Evolutionary conservation across 2,888 invertebrate genomes (phyloP), one percentile per base, ranked within the genome.

Genomic region (Dryadula phaetusa): DNA sequence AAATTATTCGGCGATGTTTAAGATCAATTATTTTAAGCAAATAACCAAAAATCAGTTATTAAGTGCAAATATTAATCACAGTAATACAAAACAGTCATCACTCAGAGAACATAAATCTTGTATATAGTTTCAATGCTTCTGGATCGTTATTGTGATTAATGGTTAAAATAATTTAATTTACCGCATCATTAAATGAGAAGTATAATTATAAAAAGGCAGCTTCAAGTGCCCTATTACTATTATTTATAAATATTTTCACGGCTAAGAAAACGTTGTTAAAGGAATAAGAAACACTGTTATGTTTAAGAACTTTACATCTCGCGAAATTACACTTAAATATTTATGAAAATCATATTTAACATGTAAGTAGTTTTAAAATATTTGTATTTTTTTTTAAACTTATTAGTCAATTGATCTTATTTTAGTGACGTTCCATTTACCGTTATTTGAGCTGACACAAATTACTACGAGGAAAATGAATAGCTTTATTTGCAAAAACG

Each of bases 381-480:
- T 22, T 37, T 12, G 46, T 18, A 25, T 40, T 28, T 18, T 20
- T 54, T 3, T n/a, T 37, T 1, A 37, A 8, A 37, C 6, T 37
- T 37, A 44, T 63, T 32, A 22, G 20, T 44, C 32, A 54, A 54
- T 63, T 63, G 20, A 44, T 54, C 63, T 53, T 63, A 54, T 53
- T 54, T 63, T 63, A 20, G 34, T 63, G 40, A 54, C 53, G 44
- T 32, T 66, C 75, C 60, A 67, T 76, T 77, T 52, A 72, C 82
- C 82, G 82, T 85, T 84, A 83, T 69, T 74, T 64, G 72, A 68
- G 67, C 71, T 79, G 76, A 78, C 76, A 74, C 77, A 77, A 78
- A 79, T 79, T 78, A 74, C 68, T 76, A 75, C 75, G 70, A 68
- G 74, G 76, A 75, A 80, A 64, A 64, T 56, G 37, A 58, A 34